Percentiles rank a stretch among this genome's conserved stretches.
phyloP scores from a whole-genome alignment of 2,113 vertebrate species.

The Sterrhoptilus dennistouni region DNA sequence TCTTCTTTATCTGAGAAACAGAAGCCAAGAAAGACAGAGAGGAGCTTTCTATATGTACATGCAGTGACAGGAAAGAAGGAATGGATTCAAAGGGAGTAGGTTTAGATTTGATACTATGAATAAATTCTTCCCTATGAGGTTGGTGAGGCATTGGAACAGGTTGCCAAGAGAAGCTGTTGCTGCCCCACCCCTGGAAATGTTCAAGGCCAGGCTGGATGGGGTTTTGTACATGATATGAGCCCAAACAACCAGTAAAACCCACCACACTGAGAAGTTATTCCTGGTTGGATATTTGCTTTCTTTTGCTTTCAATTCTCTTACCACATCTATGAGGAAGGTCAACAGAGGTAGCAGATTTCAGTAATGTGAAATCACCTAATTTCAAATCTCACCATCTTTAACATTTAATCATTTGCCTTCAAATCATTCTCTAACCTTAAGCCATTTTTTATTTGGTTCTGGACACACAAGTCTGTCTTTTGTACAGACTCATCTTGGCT shows the following conservation, averaged over 20 bases:
- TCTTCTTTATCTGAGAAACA: neutral
- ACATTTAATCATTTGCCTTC: neutral
- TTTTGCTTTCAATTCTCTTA: neutral
- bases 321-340: accelerated
- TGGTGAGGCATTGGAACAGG: neutral
- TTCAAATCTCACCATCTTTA: neutral
- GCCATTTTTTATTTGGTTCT: neutral
- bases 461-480: neutral
- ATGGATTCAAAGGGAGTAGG: neutral
- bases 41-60: neutral
- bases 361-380: neutral
- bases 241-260: neutral
- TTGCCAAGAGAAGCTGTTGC: neutral
- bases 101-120: neutral
- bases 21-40: neutral
- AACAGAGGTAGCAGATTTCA: neutral
- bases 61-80: neutral
- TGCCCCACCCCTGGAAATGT: neutral
- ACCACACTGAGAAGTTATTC: neutral
- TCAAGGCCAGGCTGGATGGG: too few species aligned
- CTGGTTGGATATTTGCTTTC: neutral
- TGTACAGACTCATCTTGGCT: neutral
- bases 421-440: neutral
- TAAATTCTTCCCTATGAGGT: neutral
- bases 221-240: neutral